Base-by-base conservation (phyloP, 2,888 invertebrate genomes). In the Pseudococcus jackbeardsleyi region DNA sequence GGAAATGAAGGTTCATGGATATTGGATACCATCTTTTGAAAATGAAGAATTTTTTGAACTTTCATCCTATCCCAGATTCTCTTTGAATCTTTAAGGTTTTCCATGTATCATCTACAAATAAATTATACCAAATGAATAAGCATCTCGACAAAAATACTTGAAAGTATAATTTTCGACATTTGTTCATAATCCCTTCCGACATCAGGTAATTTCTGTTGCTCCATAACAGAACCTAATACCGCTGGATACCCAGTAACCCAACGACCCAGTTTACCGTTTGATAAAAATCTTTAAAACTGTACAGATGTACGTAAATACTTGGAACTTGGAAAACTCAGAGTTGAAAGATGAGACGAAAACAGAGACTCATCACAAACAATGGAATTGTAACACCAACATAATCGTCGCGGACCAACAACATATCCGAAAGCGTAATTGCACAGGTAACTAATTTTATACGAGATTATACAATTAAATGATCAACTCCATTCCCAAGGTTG, bases 391-490 rank as follows among this genome's bases (percentile, higher is more conserved):
- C 42, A 8, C 26, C 42, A 79, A 79, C 79, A 79, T 79, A 79
- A 79, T 79, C 79, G 79, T 33, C n/a, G 26, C 42, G n/a, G 17
- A 59, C 59, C 19, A 59, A 59, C 59, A 59, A 79, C 42, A 46
- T 42, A 79, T 79, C 46, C 15, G 42, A 46, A 79, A 79, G 42
- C n/a, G 79, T 42, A 79, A 79, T 42, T 42, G 46, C 59, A 59
- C 5, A 59, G 59, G 59, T 79, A 26, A 79, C 79, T 33, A 79
- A 42, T 42, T 79, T 79, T 59, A 59, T 59, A 59, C 15, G 17
- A 33, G 79, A 79, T 79, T 79, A 79, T 79, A 46, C 79, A 79
- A 79, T 79, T 79, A 79, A 79, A 79, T 79, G 79, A 79, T 79
- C 42, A 46, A 79, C 79, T 79, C n/a, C 42, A 79, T 79, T 79